A percentile compares a stretch with the other conserved stretches of the same genome.
Evolutionary conservation across 2,113 vertebrate species (phyloP).

Genomic region (Callipepla squamata): DNA sequence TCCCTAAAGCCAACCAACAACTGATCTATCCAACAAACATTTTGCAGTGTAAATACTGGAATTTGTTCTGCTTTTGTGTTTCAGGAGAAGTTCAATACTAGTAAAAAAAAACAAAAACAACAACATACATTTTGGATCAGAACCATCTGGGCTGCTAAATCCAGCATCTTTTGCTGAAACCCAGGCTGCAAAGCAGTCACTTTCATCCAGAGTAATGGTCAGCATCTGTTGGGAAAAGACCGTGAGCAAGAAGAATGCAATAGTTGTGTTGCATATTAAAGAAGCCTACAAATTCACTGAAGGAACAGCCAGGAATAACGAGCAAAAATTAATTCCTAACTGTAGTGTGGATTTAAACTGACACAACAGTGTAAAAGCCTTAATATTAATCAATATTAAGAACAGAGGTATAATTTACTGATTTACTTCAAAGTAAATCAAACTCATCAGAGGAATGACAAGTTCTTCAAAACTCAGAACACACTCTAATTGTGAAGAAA

Average conservation of each 20-base stretch:
- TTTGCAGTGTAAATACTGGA: background rate
- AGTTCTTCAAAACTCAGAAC: background rate
- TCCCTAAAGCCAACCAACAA: background rate
- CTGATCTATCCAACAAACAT: background rate
- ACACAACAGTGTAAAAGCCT: background rate
- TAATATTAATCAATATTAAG: background rate
- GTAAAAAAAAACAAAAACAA: background rate
- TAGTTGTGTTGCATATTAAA: background rate
- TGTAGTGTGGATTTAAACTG: background rate
- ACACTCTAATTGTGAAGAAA: background rate
- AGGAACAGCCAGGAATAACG: background rate
- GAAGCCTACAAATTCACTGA: background rate
- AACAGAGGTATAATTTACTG: background rate
- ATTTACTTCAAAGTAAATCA: background rate
- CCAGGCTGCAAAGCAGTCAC: conserved; percentile 98
- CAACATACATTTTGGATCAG: conserved; percentile 93
- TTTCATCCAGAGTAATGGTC: conserved; percentile 97
- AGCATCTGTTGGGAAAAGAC: conserved; percentile 85
- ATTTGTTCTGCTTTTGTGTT: background rate
- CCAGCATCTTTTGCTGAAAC: conserved; percentile 98
- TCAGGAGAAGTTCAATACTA: background rate
- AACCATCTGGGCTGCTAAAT: conserved; percentile 95
- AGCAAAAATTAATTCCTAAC: background rate
- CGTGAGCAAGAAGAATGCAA: background rate
- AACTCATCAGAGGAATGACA: background rate